Conservation (phyloP, 2,113 vertebrate species). For the Puntigrus tetrazona region DNA sequence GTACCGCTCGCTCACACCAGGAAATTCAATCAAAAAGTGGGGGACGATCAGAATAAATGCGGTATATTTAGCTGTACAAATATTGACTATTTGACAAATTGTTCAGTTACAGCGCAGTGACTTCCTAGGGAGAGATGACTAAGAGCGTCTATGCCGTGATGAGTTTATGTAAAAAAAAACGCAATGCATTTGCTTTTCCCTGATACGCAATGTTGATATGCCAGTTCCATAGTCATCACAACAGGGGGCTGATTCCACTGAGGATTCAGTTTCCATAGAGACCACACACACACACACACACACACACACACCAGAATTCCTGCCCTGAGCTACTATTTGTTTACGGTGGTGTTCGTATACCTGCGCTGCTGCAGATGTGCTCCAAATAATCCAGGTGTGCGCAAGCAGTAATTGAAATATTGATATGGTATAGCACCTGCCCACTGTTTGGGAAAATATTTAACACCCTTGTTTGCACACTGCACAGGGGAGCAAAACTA, state of each 20-base stretch:
- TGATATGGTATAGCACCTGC: constrained; percentile 51
- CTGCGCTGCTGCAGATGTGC: not conserved
- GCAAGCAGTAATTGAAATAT: constrained; percentile 61
- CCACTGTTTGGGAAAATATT: constrained; percentile 63
- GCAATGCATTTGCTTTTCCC: not conserved
- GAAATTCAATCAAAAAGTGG: constrained; percentile 7
- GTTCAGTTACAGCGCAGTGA: constrained; percentile 14
- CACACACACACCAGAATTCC: constrained; percentile 38
- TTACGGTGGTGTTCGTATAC: constrained; percentile 8
- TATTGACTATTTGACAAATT: constrained; percentile 34
- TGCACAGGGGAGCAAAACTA: constrained; percentile 59
- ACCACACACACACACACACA: constrained; percentile 64
- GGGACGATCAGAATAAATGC: not conserved
- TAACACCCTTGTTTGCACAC: constrained; percentile 61
- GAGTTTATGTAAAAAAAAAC: constrained; percentile 31
- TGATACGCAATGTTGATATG: not conserved
- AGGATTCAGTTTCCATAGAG: constrained; percentile 68
- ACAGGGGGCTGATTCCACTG: constrained; percentile 17
- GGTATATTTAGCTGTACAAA: constrained; percentile 22
- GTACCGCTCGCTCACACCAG: too few species aligned
- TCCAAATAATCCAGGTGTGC: constrained; percentile 60
- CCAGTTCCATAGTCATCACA: constrained; percentile 20
- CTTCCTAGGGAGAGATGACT: constrained; percentile 12
- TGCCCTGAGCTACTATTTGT: not conserved
- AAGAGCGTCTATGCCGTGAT: not conserved